Percentiles rank a stretch among this genome's conserved stretches.
Evolutionary conservation across 2,113 vertebrate species (phyloP).

Genomic region (Scolopax mira): DNA sequence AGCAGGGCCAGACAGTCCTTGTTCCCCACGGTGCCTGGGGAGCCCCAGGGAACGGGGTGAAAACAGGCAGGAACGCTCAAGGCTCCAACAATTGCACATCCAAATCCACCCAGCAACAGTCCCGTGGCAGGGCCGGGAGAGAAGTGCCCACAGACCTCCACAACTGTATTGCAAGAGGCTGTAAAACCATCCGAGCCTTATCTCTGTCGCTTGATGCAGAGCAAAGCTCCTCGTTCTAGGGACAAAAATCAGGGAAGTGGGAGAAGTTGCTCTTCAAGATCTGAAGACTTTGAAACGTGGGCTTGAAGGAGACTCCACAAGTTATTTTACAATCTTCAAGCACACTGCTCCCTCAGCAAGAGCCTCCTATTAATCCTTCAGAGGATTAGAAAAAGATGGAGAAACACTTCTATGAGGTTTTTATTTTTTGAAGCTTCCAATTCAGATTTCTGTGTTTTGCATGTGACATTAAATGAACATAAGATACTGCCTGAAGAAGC

Average conservation of each 20-base stretch:
- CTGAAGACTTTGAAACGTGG: neutral
- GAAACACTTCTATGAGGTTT: neutral
- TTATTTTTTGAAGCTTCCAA: neutral
- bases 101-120: neutral
- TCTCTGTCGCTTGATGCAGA: neutral
- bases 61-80: neutral
- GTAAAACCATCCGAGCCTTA: neutral
- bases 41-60: neutral
- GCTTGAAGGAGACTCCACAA: neutral
- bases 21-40: neutral
- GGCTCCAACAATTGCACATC: neutral
- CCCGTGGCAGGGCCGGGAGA: neutral
- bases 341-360: neutral
- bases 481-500: neutral
- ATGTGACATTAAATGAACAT: neutral
- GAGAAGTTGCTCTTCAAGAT: neutral
- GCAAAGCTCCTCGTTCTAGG: neutral
- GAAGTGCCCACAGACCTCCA: neutral
- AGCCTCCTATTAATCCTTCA: neutral
- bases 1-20: neutral
- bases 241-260: neutral
- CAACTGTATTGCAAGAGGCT: neutral
- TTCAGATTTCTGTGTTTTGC: neutral
- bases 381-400: neutral
- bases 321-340: neutral